Conservation (phyloP, 2,888 invertebrate genomes). For the Xylota sylvarum region DNA sequence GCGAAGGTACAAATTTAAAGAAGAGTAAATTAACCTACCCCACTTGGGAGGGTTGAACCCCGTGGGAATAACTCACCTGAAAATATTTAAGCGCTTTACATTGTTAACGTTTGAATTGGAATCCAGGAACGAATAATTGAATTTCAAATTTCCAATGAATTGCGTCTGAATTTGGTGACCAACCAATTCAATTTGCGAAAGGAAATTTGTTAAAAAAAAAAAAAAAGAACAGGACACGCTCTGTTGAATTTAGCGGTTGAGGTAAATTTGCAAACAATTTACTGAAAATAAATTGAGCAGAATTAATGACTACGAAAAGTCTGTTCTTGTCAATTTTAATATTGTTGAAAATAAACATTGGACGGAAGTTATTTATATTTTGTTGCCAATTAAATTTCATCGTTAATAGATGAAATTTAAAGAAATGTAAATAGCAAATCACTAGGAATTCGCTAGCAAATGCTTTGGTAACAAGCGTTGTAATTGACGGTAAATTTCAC, state of each 20-base stretch:
- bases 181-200: background rate
- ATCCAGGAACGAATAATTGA: background rate
- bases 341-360: background rate
- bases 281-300: background rate
- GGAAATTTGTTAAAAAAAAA: background rate
- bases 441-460: too few relatives aligned
- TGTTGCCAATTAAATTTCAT: background rate
- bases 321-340: background rate
- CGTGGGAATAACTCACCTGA: slow-evolving; percentile 7
- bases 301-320: background rate
- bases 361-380: background rate
- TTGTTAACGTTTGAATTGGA: slow-evolving; percentile 16
- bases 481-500: too few relatives aligned
- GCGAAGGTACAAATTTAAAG: background rate
- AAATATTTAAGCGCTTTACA: slow-evolving; percentile 15
- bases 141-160: slow-evolving; percentile 13
- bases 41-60: background rate
- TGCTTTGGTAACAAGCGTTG: too few relatives aligned
- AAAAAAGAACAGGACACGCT: background rate
- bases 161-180: background rate
- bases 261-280: background rate
- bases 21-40: background rate
- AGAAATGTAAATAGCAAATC: too few relatives aligned
- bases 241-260: background rate
- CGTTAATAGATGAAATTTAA: background rate